Base-by-base conservation (phyloP, 2,888 invertebrate genomes). In the Rhingia campestris region DNA sequence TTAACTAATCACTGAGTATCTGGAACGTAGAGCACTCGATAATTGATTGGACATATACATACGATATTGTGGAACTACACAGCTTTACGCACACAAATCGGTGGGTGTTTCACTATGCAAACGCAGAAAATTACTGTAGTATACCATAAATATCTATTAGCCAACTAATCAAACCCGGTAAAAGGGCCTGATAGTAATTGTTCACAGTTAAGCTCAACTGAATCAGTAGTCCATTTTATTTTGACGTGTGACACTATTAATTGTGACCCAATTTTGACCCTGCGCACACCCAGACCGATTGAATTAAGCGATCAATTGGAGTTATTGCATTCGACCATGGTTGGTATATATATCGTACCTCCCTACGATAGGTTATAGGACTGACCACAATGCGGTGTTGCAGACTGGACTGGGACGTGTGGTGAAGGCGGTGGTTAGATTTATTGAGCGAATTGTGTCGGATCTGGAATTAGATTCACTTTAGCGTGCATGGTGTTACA, bases 351-450 rank as follows among this genome's bases (percentile, higher is more conserved):
- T 14, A n/a, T n/a, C 47, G 37, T 14, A 10, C 33, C 10, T 14
- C 9, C 47, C 6, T 14, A 3, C 2, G 6, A 7, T 33, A 4
- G 35, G 6, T 37, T 37, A 49, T 58, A 9, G 7, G 4, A 22
- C 33, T 53, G 66, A 67, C 53, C 75, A 75, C 75, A 41, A 58
- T 33, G 81, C 30, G 10, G 54, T 66, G 66, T 59, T 63, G 75
- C 35, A 43, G 49, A 64, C 53, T 3, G 39, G 43, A n/a, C 53
- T 3, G 39, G 43, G 14, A 66, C 53, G 70, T 66, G 56, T 54
- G 75, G 70, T 51, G 70, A 81, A 66, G 81, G 72, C n/a, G n/a
- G n/a, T n/a, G 66, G 64, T 59, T 76, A 47, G 64, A 70, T 76
- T 81, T 70, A 59, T 76, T 61, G 76, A 72, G 39, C 41, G 66